Conservation (phyloP, 2,888 invertebrate species). For the Caenorhabditis virilis region DNA sequence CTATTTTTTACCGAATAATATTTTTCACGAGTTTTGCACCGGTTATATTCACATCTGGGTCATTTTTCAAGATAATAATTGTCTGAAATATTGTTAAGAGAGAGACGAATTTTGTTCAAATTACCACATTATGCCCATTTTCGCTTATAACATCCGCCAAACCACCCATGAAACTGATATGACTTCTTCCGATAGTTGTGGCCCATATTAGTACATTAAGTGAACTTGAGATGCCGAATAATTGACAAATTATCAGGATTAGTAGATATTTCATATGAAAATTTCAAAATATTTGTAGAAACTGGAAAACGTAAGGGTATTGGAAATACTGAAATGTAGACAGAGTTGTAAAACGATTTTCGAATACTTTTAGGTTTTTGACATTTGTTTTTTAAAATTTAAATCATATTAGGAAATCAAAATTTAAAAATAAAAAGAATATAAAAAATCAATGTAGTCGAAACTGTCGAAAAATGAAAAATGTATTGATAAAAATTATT, state of each 20-base stretch:
- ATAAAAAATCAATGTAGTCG: too few relatives aligned
- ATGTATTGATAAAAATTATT: too few relatives aligned
- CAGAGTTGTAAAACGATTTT: too few relatives aligned
- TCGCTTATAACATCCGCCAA: constrained; percentile 6
- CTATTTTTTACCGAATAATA: constrained; percentile 4
- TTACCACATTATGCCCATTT: constrained; percentile 9
- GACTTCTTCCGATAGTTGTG: constrained; percentile 10
- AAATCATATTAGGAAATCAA: too few relatives aligned
- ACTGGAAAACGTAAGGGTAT: too few relatives aligned
- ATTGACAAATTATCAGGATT: neutral
- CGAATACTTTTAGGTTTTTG: too few relatives aligned
- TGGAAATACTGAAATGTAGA: too few relatives aligned
- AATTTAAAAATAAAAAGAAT: too few relatives aligned
- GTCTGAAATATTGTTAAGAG: constrained; percentile 19
- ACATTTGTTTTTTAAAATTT: too few relatives aligned
- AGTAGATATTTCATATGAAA: neutral
- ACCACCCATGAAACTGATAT: constrained; percentile 10
- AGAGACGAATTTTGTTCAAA: neutral
- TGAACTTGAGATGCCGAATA: neutral
- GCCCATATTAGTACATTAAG: constrained; percentile 8
- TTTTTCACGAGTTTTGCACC: constrained; percentile 8
- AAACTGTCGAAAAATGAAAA: too few relatives aligned
- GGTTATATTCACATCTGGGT: constrained; percentile 24
- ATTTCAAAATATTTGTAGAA: too few relatives aligned
- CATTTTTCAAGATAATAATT: constrained; percentile 31